These are phyloP conservation scores for Eupithecia exiguata DNA, from an alignment of 2,888 invertebrate genomes.

Conservation along the genomic window DNA sequence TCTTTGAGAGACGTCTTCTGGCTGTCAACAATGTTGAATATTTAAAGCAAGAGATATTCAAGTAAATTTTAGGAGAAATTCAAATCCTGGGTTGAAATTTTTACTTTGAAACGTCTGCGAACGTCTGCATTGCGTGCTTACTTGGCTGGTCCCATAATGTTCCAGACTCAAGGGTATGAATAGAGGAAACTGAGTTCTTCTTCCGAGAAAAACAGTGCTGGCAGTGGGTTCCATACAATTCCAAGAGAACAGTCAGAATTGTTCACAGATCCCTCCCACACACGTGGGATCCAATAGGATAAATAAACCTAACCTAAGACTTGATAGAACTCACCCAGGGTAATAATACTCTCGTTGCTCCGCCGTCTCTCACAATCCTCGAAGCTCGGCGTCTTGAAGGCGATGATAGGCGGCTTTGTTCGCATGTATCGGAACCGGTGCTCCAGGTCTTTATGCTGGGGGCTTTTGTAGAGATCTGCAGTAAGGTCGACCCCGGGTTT, in stretches of 20 bases:
- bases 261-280: no score
- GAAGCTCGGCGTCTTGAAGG: constrained; percentile 92
- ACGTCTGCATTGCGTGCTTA: no score
- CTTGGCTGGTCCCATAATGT: no score
- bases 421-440: constrained; percentile 96
- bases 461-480: constrained; percentile 87
- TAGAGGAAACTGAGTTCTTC: no score
- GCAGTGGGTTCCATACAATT: no score
- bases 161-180: no score
- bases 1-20: constrained; percentile 75
- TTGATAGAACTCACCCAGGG: constrained; percentile 67
- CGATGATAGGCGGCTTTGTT: constrained; percentile 94
- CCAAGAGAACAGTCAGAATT: no score
- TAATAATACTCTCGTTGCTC: constrained; percentile 83
- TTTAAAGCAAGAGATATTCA: not conserved
- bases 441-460: constrained; percentile 91
- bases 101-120: no score
- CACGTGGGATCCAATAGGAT: no score
- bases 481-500: constrained; percentile 82
- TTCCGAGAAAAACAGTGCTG: no score
- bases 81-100: no score
- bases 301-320: no score
- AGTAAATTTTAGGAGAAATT: not conserved
- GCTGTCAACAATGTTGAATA: constrained; percentile 53
- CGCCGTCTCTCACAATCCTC: constrained; percentile 86